phyloP scores from a whole-genome alignment of 2,797 vertebrate species.

The Takifugu rubripes region DNA sequence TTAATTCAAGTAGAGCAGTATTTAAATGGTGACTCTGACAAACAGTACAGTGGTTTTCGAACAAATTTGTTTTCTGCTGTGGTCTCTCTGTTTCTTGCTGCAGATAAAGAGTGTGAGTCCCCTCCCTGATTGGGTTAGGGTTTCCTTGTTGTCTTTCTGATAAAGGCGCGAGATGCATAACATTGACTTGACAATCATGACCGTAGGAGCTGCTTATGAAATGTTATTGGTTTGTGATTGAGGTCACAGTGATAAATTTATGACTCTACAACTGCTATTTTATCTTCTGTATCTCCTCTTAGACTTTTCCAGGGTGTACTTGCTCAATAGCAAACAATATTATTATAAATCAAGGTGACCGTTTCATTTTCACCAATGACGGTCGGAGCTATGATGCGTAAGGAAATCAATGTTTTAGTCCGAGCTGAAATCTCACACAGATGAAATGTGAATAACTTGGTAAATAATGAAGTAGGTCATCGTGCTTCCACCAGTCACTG shows the following conservation, averaged over 20 bases:
- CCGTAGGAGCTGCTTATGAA: constrained; percentile 44
- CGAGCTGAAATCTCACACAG: constrained; percentile 27
- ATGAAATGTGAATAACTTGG: constrained; percentile 27
- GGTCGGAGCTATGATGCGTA: constrained; percentile 16
- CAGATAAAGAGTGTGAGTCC: constrained; percentile 34
- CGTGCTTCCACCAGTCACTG: constrained; percentile 23
- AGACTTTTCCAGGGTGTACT: too few relatives aligned
- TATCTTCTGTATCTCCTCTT: too few relatives aligned
- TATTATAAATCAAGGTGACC: too few relatives aligned
- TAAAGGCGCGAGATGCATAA: constrained; percentile 55
- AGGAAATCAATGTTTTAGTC: constrained; percentile 36
- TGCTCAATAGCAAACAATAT: too few relatives aligned
- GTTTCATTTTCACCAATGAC: not conserved
- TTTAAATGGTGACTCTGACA: too few relatives aligned
- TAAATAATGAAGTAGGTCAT: constrained; percentile 37
- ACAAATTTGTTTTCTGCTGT: constrained; percentile 48
- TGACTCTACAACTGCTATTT: too few relatives aligned
- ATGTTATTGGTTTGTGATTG: constrained; percentile 51
- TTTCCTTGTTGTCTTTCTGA: constrained; percentile 37
- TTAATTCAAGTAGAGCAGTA: too few relatives aligned
- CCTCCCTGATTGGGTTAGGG: constrained; percentile 6
- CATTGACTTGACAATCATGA: constrained; percentile 50
- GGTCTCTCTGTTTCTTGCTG: constrained; percentile 40
- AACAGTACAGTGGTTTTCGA: constrained; percentile 30
- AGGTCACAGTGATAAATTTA: constrained; percentile 16